Evolutionary conservation across 2,797 vertebrate genomes (phyloP).

Genomic region (Pempheris klunzingeri): DNA sequence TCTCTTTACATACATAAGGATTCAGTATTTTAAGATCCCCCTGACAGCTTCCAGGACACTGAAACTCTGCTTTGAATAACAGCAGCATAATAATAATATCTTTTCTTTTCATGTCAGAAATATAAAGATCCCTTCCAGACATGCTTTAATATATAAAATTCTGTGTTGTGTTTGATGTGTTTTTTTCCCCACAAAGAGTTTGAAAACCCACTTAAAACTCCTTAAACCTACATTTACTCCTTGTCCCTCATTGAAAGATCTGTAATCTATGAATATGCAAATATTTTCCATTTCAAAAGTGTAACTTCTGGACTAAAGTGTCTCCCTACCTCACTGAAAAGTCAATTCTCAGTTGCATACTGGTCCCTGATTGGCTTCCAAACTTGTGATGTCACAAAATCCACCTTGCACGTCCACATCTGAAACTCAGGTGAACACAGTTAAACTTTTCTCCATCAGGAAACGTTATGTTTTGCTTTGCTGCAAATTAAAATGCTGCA

Average conservation of each 20-base stretch:
- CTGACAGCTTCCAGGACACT: neutral
- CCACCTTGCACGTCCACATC: neutral
- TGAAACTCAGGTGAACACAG: neutral
- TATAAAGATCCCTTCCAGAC: neutral
- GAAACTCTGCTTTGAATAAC: neutral
- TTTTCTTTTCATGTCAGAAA: neutral
- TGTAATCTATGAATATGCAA: neutral
- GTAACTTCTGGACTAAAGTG: neutral
- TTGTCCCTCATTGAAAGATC: neutral
- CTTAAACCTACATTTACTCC: neutral
- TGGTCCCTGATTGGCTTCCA: neutral
- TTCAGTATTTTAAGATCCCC: neutral
- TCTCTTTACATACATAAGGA: rapidly evolving
- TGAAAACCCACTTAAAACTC: neutral
- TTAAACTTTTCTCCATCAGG: neutral
- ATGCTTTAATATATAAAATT: neutral
- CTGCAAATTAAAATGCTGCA: neutral
- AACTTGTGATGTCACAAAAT: neutral
- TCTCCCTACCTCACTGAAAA: neutral
- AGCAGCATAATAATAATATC: no score
- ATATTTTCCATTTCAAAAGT: neutral
- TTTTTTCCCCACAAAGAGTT: neutral
- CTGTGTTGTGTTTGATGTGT: neutral
- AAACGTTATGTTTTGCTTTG: neutral
- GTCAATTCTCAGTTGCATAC: neutral